Evolutionary conservation across 2,888 invertebrate species (phyloP), one percentile per base, ranked within the genome.

Genomic region (Endomychus coccineus): DNA sequence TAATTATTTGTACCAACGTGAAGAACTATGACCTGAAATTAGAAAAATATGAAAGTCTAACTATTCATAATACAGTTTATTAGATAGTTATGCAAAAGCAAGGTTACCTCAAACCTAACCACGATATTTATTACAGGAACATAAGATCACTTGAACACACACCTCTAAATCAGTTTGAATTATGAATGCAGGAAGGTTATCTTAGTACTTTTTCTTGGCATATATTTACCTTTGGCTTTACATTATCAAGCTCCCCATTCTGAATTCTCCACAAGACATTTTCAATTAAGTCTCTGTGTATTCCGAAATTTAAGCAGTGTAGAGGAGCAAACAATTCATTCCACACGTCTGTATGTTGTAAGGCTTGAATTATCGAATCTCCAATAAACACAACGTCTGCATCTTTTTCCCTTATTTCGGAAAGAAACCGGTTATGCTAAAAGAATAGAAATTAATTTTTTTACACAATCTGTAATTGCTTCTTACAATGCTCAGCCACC

Each of bases 381-480:
- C 92, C 94, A 45, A 92, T 77, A 55, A 92, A 88, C 50, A 92
- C 77, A 16, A 92, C 89, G 63, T 94, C 92, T 9, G 89, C 90
- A 67, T 94, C 92, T 67, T 85, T 84, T 54, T 87, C 90, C 60
- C 84, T 80, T 4, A 86, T 83, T 63, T 91, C 87, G 7, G 77
- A 75, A 37, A 90, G 71, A 66, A 89, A 91, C 52, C 87, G 74
- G 54, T 86, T 81, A 62, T 92, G 92, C 88, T 88, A 68, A 42
- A 75, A 55, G 47, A 43, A 42, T 41, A 37, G 23, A 25, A 12
- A 30, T 34, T 61, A 39, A 41, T 39, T 37, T 16, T 35, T 17
- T 27, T 29, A 27, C 12, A 19, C 16, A 34, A 34, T 21, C 12
- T 24, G 16, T 19, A 42, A 14, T 10, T 7, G 17, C 9, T n/a